These are phyloP conservation scores for Doryteuthis pealeii DNA, from an alignment of 1,140 invertebrate species.

Conservation along the genomic window DNA sequence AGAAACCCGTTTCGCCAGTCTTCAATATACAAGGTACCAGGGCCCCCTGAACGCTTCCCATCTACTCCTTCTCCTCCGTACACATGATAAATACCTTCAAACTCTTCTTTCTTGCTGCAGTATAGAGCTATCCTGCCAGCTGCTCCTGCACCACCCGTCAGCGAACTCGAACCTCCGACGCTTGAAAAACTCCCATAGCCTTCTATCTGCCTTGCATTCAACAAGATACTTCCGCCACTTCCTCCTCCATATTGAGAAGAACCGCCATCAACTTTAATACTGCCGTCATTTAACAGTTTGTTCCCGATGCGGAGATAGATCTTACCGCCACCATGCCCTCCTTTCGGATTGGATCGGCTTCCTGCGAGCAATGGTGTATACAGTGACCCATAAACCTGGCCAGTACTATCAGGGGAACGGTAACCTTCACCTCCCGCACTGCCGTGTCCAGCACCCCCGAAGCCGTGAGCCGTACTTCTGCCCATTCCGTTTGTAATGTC, in stretches of 20 bases:
- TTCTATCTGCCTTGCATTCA: conserved; percentile 39
- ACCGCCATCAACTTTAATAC: conserved; percentile 40
- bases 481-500: conserved; percentile 34
- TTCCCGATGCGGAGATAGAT: conserved; percentile 37
- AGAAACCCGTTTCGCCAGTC: conserved; percentile 28
- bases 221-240: conserved; percentile 46
- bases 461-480: conserved; percentile 14
- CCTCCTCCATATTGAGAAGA: conserved; percentile 34
- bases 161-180: conserved; percentile 34
- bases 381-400: conserved; percentile 37
- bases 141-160: conserved; percentile 37
- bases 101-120: conserved; percentile 28
- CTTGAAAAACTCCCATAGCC: conserved; percentile 42
- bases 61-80: conserved; percentile 31
- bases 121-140: conserved; percentile 45
- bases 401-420: conserved; percentile 12
- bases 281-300: conserved; percentile 40
- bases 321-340: conserved; percentile 42
- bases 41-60: conserved; percentile 32
- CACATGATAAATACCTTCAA: conserved; percentile 36
- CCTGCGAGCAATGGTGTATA: conserved; percentile 42
- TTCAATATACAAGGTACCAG: conserved; percentile 45
- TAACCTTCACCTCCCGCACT: conserved; percentile 37
- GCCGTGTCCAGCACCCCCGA: conserved; percentile 44
- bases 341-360: conserved; percentile 26